These are phyloP conservation scores for Willisornis vidua DNA, from an alignment of 2,113 vertebrate genomes.

Conservation along the genomic window DNA sequence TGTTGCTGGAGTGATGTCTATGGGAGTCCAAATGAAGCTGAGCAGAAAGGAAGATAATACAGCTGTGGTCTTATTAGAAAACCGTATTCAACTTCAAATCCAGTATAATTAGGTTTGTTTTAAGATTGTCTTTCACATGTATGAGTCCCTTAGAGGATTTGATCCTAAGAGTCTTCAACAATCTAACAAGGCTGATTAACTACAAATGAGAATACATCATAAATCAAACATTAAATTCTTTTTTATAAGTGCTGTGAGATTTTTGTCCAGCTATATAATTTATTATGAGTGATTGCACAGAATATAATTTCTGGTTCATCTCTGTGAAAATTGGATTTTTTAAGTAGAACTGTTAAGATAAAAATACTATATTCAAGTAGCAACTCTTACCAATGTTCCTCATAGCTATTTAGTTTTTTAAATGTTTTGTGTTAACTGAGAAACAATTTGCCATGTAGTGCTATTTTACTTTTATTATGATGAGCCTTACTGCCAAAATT, in stretches of 20 bases:
- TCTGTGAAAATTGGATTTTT: neutral
- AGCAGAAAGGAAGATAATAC: neutral
- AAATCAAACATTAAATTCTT: neutral
- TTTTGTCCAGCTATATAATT: neutral
- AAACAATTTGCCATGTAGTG: neutral
- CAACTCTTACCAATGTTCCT: neutral
- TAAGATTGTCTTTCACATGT: neutral
- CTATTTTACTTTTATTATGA: neutral
- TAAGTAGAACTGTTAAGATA: neutral
- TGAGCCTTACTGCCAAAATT: neutral
- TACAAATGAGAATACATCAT: slow-evolving; percentile 1
- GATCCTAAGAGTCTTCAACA: neutral
- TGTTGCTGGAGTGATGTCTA: neutral
- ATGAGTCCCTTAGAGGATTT: neutral
- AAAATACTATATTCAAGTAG: neutral
- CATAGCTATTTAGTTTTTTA: neutral
- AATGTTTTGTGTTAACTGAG: neutral
- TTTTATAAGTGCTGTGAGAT: neutral
- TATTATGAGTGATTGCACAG: neutral
- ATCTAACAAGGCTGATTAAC: neutral
- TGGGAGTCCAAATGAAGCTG: neutral
- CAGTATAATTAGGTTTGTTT: neutral
- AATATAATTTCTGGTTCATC: neutral
- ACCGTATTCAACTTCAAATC: neutral
- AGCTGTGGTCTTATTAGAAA: neutral